Base-by-base conservation (phyloP, 2,888 invertebrate species). In the Drosophila demipolita region DNA sequence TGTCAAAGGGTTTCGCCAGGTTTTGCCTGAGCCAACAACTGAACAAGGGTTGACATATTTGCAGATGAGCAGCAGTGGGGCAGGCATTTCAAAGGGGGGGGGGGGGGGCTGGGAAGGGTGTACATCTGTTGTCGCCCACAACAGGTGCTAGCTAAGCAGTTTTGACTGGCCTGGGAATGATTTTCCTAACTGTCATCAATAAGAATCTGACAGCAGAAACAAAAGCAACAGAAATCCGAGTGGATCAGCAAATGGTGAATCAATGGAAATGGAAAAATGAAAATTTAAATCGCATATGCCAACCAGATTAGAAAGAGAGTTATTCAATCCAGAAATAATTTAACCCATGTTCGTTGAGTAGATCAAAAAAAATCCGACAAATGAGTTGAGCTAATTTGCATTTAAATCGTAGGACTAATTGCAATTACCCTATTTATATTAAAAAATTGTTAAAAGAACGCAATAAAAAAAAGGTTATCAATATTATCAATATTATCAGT, bases 171-270 rank as follows among this genome's bases (percentile, higher is more conserved):
- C 33, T 42, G 62, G 65, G 64, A 65, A 66, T 80, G 70, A 60
- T 71, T 65, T 60, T 59, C 48, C 52, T 55, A 78, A 72, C 75
- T 75, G 82, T 84, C 85, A 87, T 84, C 85, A 84, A 84, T 84
- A 87, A 84, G 85, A 38, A 54, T 60, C 60, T 73, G 87, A 84
- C 83, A 87, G 83, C 54, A 20, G 17, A 67, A 26, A 53, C 26
- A 54, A 54, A 54, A 36, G 17, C 36, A 54, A 2, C 54, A n/a
- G 26, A 38, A 23, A 23, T 15, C 26, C 23, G 35, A 85, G 50
- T 82, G 73, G 64, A 75, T 78, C 73, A 75, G 60, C 20, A 20
- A 15, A 53, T 9, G 20, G 70, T 54, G 73, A 81, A 75, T 67
- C 70, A 81, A 59, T 63, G 55, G 73, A 66, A 12, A 33, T n/a